These are phyloP conservation scores for Lasius platythorax DNA, from an alignment of 2,888 invertebrate species.

Conservation along the genomic window DNA sequence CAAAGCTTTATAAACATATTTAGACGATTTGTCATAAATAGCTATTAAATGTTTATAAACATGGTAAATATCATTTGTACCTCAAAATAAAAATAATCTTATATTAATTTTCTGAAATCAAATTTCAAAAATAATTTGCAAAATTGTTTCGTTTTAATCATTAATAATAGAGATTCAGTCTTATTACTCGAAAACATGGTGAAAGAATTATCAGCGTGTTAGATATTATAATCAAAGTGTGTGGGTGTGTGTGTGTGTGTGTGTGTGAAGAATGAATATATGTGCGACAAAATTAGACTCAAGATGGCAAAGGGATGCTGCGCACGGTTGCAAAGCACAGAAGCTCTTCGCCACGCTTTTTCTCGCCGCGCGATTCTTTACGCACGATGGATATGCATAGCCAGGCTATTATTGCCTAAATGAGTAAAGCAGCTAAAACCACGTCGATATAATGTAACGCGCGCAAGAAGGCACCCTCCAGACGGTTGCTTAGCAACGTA, in stretches of 20 bases:
- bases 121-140: neutral
- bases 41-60: neutral
- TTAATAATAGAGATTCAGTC: neutral
- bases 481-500: conserved; percentile 84
- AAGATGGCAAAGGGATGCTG: conserved; percentile 41
- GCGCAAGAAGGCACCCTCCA: conserved; percentile 81
- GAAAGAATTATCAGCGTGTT: conserved; percentile 2
- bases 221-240: conserved; percentile 35
- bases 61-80: neutral
- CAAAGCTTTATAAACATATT: neutral
- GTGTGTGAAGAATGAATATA: conserved; percentile 18
- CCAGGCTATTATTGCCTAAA: conserved; percentile 78
- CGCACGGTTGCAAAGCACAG: conserved; percentile 31
- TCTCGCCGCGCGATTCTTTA: conserved; percentile 54
- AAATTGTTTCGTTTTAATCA: neutral
- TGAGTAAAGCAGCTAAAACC: conserved; percentile 83
- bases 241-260: too few species aligned
- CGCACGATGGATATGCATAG: conserved; percentile 50
- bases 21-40: neutral
- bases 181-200: neutral
- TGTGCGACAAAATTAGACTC: conserved; percentile 16
- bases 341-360: conserved; percentile 47
- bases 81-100: neutral
- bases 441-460: conserved; percentile 78
- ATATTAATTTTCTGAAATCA: neutral